phyloP scores from a whole-genome alignment of 2,888 invertebrate genomes.

The Cheilosia vulpina region DNA sequence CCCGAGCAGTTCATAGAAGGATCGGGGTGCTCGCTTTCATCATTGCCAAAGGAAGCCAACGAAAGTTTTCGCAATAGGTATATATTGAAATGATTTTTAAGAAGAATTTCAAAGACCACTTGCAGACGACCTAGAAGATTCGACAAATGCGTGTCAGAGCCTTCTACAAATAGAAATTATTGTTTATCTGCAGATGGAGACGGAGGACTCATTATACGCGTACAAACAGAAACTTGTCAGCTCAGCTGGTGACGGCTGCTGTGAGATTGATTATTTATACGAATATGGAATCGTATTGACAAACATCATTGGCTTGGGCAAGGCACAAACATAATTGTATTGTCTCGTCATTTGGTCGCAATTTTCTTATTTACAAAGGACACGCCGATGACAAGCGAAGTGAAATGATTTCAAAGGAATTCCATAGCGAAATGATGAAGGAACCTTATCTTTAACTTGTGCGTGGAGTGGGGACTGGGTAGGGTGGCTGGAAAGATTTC shows the following conservation, averaged over 20 bases:
- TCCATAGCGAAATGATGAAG: conserved; percentile 5
- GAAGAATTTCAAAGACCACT: neutral
- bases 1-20: no score
- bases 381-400: conserved; percentile 22
- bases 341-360: conserved; percentile 5
- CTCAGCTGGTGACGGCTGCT: neutral
- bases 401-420: conserved; percentile 30
- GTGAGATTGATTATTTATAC: conserved; percentile 25
- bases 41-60: no score
- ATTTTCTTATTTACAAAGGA: conserved; percentile 35
- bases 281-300: conserved; percentile 18
- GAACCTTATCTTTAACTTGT: conserved; percentile 10
- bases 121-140: neutral
- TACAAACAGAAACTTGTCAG: neutral
- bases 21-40: no score
- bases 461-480: no score
- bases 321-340: conserved; percentile 29
- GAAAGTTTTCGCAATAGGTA: no score
- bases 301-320: conserved; percentile 25
- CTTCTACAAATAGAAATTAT: conserved; percentile 28
- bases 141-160: neutral
- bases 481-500: neutral
- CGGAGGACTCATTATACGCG: conserved; percentile 4
- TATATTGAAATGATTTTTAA: no score
- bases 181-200: conserved; percentile 16